Base-by-base conservation (phyloP, 2,113 vertebrate genomes). In the Paracanthobrama guichenoti region DNA sequence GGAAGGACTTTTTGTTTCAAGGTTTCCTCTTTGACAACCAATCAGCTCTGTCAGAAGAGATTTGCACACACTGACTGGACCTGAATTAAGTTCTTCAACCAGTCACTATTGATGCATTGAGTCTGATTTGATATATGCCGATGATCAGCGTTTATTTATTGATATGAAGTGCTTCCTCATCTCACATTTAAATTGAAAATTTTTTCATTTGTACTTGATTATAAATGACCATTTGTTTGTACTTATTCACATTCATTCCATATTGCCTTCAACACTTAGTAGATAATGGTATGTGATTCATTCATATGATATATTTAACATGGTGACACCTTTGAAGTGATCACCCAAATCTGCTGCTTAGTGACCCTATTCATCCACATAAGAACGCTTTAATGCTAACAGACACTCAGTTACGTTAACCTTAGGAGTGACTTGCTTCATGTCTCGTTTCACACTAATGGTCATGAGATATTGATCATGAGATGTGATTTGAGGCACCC, bases 361-460 rank as follows among this genome's bases (percentile, higher is more conserved):
- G 59, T 26, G 39, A 46, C n/a, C 78, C 59, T 67, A 46, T 50
- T 81, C n/a, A 69, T 69, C 46, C 46, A 14, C 46, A 53, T 35
- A 67, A 69, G 60, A 81, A 81, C 69, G 79, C 48, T 81, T 67
- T 81, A 39, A 81, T 18, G 26, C 18, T 64, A 42, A 76, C n/a
- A 59, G 22, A 57, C 39, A 66, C 3, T 80, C n/a, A 22, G 74
- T 31, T 59, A 35, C 1, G 14, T 66, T 66, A 48, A 66, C 31
- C 3, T 59, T 10, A 46, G 7, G 44, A 57, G 75, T 35, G 26
- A 59, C 18, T 57, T 28, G 53, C 46, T 75, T 53, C 44, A 53
- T 72, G 42, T 46, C 42, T 46, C 0, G 71, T 73, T 73, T 53
- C 26, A 75, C 71, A 60, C n/a, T 20, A 13, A 6, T 79, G 53